Conservation (phyloP, 2,888 invertebrate genomes). For the Vandiemenella viatica region DNA sequence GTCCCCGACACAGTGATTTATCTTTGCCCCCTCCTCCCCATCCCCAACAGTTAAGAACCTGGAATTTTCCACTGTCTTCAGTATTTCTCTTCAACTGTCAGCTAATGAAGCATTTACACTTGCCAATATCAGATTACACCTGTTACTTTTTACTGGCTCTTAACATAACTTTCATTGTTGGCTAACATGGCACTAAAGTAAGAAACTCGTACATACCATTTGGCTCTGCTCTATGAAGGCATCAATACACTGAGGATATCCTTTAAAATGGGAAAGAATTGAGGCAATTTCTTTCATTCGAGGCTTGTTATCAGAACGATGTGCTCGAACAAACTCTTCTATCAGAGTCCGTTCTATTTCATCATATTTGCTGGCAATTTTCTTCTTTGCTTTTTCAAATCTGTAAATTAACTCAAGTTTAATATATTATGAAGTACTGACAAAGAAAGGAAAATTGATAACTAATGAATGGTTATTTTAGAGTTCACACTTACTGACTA, state of each 20-base stretch:
- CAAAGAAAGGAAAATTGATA: no score
- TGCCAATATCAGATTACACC: no score
- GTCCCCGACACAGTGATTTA: no score
- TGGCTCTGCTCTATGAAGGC: slow-evolving; percentile 95
- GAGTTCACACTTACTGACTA: no score
- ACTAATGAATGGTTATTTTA: no score
- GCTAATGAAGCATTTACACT: no score
- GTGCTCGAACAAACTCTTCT: slow-evolving; percentile 85
- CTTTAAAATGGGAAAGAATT: slow-evolving; percentile 88
- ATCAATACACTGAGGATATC: slow-evolving; percentile 90
- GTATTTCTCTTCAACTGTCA: no score
- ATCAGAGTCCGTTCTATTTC: slow-evolving; percentile 80
- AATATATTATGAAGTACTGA: no score
- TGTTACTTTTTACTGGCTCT: no score
- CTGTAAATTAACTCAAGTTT: slow-evolving; percentile 21
- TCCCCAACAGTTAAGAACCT: no score
- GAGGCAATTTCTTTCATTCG: slow-evolving; percentile 88
- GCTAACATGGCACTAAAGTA: not conserved
- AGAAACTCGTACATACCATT: slow-evolving; percentile 40
- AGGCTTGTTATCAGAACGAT: slow-evolving; percentile 64
- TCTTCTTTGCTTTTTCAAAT: slow-evolving; percentile 69
- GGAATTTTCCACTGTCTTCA: no score
- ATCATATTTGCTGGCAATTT: slow-evolving; percentile 77
- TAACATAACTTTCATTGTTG: not conserved
- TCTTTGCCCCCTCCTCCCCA: no score